phyloP scores from a whole-genome alignment of 2,113 vertebrate species.

The Acrocephalus arundinaceus region DNA sequence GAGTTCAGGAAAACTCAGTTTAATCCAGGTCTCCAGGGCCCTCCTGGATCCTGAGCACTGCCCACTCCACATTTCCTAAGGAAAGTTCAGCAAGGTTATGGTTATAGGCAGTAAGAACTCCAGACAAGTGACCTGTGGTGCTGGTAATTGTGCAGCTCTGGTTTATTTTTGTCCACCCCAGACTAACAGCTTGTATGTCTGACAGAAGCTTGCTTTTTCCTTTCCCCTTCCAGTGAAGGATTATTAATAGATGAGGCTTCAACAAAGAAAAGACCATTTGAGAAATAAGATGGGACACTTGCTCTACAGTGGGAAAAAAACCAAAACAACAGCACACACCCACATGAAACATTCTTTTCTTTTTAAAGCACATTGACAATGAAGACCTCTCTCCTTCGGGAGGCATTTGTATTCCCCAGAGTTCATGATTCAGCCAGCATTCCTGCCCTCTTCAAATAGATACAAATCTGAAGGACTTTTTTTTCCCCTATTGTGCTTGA shows the following conservation, averaged over 20 bases:
- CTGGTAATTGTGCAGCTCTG: slow-evolving; percentile 11
- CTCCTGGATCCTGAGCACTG: background rate
- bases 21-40: background rate
- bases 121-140: slow-evolving; percentile 31
- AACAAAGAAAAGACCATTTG: slow-evolving; percentile 60
- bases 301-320: background rate
- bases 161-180: slow-evolving; percentile 62
- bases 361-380: slow-evolving; percentile 36
- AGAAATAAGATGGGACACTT: slow-evolving; percentile 64
- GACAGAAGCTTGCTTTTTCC: slow-evolving; percentile 47
- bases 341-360: slow-evolving; percentile 22
- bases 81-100: background rate
- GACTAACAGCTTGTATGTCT: slow-evolving; percentile 61
- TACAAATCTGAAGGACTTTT: slow-evolving; percentile 4
- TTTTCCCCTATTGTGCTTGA: background rate
- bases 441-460: slow-evolving; percentile 32
- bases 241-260: slow-evolving; percentile 68
- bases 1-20: background rate
- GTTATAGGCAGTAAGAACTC: background rate
- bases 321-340: slow-evolving; percentile 30
- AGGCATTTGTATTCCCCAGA: background rate
- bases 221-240: slow-evolving; percentile 39
- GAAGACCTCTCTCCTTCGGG: background rate
- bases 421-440: slow-evolving; percentile 35
- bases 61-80: background rate